phyloP scores from a whole-genome alignment of 1,140 invertebrate species.

The Belonocnema kinseyi region DNA sequence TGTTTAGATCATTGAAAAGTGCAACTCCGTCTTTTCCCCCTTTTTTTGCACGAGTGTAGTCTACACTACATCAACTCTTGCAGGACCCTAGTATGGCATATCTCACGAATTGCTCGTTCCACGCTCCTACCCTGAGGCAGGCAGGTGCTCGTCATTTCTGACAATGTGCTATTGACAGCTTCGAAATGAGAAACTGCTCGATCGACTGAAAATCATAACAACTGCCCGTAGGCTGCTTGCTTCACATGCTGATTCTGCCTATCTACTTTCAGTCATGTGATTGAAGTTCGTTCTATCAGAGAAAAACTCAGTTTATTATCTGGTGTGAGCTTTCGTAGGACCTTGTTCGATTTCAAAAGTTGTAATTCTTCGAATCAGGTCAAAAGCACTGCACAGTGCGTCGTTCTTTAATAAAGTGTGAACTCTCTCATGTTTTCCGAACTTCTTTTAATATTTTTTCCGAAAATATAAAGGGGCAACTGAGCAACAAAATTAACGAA shows the following conservation, averaged over 20 bases:
- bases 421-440: no score
- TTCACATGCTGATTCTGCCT: neutral
- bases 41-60: neutral
- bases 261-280: neutral
- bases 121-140: conserved; percentile 37
- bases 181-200: conserved; percentile 50
- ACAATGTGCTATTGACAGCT: conserved; percentile 53
- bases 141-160: conserved; percentile 49
- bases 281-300: neutral
- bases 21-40: no score
- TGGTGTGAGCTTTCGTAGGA: neutral
- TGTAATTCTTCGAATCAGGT: neutral
- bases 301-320: neutral
- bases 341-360: neutral
- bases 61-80: neutral
- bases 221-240: conserved; percentile 29
- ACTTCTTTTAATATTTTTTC: no score
- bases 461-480: no score
- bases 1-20: no score
- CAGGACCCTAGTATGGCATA: conserved; percentile 10
- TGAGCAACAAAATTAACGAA: no score
- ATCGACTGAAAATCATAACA: conserved; percentile 48
- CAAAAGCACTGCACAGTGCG: no score
- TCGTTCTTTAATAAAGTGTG: no score
- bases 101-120: conserved; percentile 34